Base-by-base conservation (phyloP, 2,888 invertebrate genomes). In the Cataglyphis livida region DNA sequence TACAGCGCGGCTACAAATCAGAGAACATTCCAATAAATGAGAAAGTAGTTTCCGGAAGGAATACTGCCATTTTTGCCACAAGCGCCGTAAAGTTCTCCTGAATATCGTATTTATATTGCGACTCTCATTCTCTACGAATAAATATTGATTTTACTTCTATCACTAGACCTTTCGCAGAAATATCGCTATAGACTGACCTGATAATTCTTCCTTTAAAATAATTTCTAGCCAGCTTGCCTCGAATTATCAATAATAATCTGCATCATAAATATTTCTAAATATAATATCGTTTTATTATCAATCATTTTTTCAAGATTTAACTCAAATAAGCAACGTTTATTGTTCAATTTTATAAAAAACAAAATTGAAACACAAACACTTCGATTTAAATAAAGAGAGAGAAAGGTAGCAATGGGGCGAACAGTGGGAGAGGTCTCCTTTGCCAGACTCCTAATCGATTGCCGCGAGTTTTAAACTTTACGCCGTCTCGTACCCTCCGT, bases 401-500 rank as follows among this genome's bases (percentile, higher is more conserved):
- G 71, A 74, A 54, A 81, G 62, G 71, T 44, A 61, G 70, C 71
- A 44, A 48, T 28, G 57, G 44, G 48, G 35, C 54, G 66, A 75
- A 78, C 64, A 64, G 35, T 18, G 57, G 54, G 85, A 54, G 85
- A 54, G 88, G 87, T 91, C 87, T 90, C 90, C 87, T 90, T 90
- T 88, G 90, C 88, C 84, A 91, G 92, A 88, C 90, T 91, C 89
- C 91, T 93, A 93, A 93, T 93, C 93, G 93, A 93, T 93, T 92
- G 92, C 92, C 89, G 88, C 87, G 90, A 88, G 92, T 93, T 93
- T 93, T 90, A 93, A 93, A 93, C 92, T 93, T 93, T 93, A 89
- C 89, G 89, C 90, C 90, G 84, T 88, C 89, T 90, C 90, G 84
- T 88, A 87, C 84, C 83, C 87, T 81, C 83, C 71, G 82, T 75